Conservation (phyloP, 2,113 vertebrate species). For the Vicugna pacos region DNA sequence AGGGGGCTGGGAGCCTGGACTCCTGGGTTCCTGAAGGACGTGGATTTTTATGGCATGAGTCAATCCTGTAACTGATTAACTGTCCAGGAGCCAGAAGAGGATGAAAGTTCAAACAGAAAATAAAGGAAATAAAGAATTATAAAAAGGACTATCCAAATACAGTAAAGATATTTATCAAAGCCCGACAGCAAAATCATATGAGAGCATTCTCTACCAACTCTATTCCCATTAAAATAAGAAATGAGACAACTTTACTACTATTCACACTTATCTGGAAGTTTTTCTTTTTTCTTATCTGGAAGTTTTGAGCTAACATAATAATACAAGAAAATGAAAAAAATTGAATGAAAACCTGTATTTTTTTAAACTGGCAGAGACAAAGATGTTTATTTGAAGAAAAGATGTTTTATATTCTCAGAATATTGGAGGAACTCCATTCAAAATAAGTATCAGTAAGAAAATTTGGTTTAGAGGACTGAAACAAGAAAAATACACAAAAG, state of each 20-base stretch:
- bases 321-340: background rate
- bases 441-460: background rate
- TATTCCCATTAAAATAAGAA: background rate
- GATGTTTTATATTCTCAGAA: background rate
- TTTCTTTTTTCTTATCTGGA: background rate
- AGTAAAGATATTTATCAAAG: background rate
- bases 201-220: background rate
- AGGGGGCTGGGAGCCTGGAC: background rate
- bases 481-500: constrained; percentile 15
- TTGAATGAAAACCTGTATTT: background rate
- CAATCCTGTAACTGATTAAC: background rate
- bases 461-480: background rate
- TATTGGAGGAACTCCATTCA: background rate
- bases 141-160: background rate
- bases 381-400: background rate
- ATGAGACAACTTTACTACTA: rapidly evolving
- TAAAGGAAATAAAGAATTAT: background rate
- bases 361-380: background rate
- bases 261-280: background rate
- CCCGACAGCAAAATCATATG: background rate
- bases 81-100: background rate
- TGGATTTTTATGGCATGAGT: background rate
- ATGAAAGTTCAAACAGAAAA: constrained; percentile 36
- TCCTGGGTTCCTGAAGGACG: background rate
- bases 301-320: background rate